Evolutionary conservation across 2,797 vertebrate species (phyloP), one percentile per base, ranked within the genome.

Genomic region (Pterois miles): DNA sequence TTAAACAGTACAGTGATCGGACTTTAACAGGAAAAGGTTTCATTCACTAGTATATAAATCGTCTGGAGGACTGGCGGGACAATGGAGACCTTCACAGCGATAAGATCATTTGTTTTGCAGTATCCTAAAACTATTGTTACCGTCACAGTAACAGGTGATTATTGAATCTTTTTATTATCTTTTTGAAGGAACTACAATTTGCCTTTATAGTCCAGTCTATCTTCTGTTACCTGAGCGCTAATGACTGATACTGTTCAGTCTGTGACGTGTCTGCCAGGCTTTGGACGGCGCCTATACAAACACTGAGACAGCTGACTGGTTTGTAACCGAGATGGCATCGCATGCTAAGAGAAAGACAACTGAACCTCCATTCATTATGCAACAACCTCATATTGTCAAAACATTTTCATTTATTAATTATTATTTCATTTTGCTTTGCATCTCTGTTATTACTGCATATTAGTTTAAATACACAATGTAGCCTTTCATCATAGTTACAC

Each of bases 91-190:
- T 9, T 83, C 16, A 12, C 74, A n/a, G 36, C 56, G 53, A 62
- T 87, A 4, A 58, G 63, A 25, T 67, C 79, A 3, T 82, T 88
- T 71, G 54, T 88, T 50, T 73, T 20, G 5, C 59, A 74, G 10
- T 85, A 91, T 56, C 79, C 83, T 16, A 80, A 82, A 80, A 87
- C 76, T 75, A 36, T 89, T 34, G 71, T 58, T n/a, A 18, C 83
- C 27, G 52, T 86, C 65, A 82, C 86, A 27, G 4, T 84, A 2
- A 85, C 92, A 86, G 90, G 90, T 92, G 86, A 83, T 8, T 2
- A 40, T 38, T 36, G n/a, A n/a, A n/a, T n/a, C n/a, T n/a, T n/a
- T n/a, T n/a, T n/a, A n/a, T n/a, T n/a, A n/a, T n/a, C n/a, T 48
- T 58, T 13, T 18, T 16, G 3, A 20, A n/a, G 20, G 29, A 58